Percentiles rank a stretch among this genome's conserved stretches.
phyloP scores from a whole-genome alignment of 2,113 vertebrate species.

The Catharus bicknelli region DNA sequence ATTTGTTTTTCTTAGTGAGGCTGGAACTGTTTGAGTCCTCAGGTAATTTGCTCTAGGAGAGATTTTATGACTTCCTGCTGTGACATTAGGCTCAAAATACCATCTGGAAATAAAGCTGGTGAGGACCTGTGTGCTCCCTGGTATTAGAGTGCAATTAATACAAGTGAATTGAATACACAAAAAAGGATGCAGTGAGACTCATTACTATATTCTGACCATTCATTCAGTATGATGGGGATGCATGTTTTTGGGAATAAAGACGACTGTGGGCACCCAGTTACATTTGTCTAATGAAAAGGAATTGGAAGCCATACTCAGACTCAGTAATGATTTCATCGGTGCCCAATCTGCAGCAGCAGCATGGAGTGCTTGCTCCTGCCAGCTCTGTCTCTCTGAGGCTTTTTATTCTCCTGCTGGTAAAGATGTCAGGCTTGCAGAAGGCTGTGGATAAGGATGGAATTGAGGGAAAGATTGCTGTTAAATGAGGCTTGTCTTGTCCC shows the following conservation, averaged over 20 bases:
- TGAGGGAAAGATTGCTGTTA: accelerated
- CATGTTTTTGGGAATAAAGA: neutral
- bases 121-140: neutral
- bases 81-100: slow-evolving; percentile 43
- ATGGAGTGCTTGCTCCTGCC: neutral
- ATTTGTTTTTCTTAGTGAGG: neutral
- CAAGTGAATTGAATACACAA: neutral
- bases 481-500: neutral
- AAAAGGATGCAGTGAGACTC: neutral
- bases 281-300: neutral
- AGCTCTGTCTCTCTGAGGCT: neutral
- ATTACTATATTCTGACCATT: neutral
- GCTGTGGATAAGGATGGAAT: neutral
- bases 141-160: slow-evolving; percentile 20
- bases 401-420: neutral
- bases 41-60: slow-evolving; percentile 47
- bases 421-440: neutral
- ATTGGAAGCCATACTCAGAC: neutral
- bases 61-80: slow-evolving; percentile 38
- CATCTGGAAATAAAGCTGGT: slow-evolving; percentile 27
- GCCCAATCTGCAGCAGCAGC: neutral
- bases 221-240: neutral
- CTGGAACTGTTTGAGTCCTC: slow-evolving; percentile 1
- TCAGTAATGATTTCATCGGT: neutral
- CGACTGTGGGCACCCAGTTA: neutral